A percentile compares a stretch with the other conserved stretches of the same genome.
These are phyloP conservation scores for Acrobeloides nanus DNA, from an alignment of 2,888 invertebrate species.

Conservation along the genomic window DNA sequence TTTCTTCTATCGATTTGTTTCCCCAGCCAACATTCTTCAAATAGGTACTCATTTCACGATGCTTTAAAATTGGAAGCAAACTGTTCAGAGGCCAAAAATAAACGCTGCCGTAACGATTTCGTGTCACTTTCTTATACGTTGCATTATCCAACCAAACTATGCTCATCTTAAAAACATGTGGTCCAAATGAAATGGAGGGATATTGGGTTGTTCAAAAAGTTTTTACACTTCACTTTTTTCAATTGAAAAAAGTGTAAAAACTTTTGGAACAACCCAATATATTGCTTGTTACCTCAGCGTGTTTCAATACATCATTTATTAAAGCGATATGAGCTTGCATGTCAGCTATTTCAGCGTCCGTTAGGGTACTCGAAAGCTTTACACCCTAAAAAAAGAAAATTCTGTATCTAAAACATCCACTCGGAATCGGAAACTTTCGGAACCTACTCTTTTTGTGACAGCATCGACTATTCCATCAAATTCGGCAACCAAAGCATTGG, in stretches of 20 bases:
- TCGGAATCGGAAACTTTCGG: neutral
- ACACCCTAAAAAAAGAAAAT: conserved; percentile 18
- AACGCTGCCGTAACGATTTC: conserved; percentile 75
- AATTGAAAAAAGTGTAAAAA: conserved; percentile 8
- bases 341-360: conserved; percentile 73
- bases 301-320: conserved; percentile 71
- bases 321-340: conserved; percentile 87
- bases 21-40: conserved; percentile 76
- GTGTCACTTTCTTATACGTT: conserved; percentile 71
- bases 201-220: too few relatives aligned
- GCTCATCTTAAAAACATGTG: conserved; percentile 69
- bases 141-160: conserved; percentile 77
- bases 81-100: conserved; percentile 86
- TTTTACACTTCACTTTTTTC: too few relatives aligned
- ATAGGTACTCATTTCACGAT: conserved; percentile 63
- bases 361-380: conserved; percentile 27
- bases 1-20: conserved; percentile 59
- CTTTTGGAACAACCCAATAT: neutral
- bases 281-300: conserved; percentile 68
- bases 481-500: conserved; percentile 79
- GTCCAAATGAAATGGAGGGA: too few relatives aligned
- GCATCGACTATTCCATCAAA: conserved; percentile 84
- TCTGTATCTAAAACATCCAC: neutral
- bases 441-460: conserved; percentile 68
- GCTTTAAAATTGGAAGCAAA: conserved; percentile 72